Percentiles rank a stretch among this genome's conserved stretches.
Conservation (phyloP, 2,888 invertebrate genomes). For the Cylloceria caligata region DNA sequence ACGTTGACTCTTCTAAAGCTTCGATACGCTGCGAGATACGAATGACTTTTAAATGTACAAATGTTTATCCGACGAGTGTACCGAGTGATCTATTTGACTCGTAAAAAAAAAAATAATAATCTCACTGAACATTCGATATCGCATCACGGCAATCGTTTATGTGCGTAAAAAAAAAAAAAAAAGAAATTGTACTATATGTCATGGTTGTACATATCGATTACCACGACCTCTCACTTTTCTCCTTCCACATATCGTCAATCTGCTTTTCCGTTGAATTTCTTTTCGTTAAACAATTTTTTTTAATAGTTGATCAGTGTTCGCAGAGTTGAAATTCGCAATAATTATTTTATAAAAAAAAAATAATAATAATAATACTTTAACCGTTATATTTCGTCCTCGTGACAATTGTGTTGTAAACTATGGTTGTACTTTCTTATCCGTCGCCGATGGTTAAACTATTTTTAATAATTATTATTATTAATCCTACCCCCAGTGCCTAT, state of each 20-base stretch:
- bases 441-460: slow-evolving; percentile 59
- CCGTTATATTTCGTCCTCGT: slow-evolving; percentile 13
- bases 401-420: slow-evolving; percentile 35
- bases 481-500: slow-evolving; percentile 50
- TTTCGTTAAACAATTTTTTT: slow-evolving; percentile 3
- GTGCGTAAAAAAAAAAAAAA: slow-evolving; percentile 16
- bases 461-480: slow-evolving; percentile 51
- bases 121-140: slow-evolving; percentile 24
- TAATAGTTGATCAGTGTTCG: neutral
- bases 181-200: slow-evolving; percentile 52
- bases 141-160: slow-evolving; percentile 46
- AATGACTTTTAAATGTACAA: slow-evolving; percentile 57
- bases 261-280: slow-evolving; percentile 26
- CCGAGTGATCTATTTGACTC: slow-evolving; percentile 18
- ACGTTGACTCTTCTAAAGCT: slow-evolving; percentile 59
- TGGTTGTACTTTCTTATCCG: slow-evolving; percentile 53
- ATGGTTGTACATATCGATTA: slow-evolving; percentile 59
- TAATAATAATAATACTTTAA: no score
- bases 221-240: slow-evolving; percentile 26
- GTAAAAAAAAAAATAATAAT: no score
- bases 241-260: slow-evolving; percentile 41
- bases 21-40: slow-evolving; percentile 50
- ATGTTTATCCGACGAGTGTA: slow-evolving; percentile 22
- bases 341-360: no score
- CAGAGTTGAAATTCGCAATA: slow-evolving; percentile 24